Base-by-base conservation (phyloP, 2,888 invertebrate genomes). In the Cheilosia soror region DNA sequence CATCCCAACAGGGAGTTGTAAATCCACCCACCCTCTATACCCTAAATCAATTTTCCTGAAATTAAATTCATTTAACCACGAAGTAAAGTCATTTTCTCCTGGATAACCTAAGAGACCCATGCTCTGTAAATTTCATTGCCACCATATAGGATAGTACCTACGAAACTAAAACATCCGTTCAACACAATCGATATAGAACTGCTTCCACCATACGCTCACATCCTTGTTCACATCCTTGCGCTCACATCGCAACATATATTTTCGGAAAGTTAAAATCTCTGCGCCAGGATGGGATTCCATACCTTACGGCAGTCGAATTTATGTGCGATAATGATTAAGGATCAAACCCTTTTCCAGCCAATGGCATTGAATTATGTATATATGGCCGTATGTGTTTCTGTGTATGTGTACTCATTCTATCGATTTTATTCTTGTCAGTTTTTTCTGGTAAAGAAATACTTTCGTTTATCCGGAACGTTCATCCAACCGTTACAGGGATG, bases 251-350 rank as follows among this genome's bases (percentile, higher is more conserved):
- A 27, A 51, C 51, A 6, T 15, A 13, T 13, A 27, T n/a, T 9
- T 27, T 11, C 27, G 13, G 25, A 51, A 51, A 51, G 51, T 51
- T 13, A 5, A 82, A 82, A 82, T 81, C 75, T 75, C 81, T 75
- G 69, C 69, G 63, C 69, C n/a, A 57, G 33, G 27, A 57, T 63
- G 40, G 40, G 31, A 63, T 69, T 75, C 40, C 49, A 15, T 44
- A 29, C 75, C 81, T 81, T n/a, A 27, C 51, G 69, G 63, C 69
- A 65, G 42, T 42, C 31, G 63, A 75, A 81, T 81, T 75, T 81
- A 75, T 69, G 68, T 75, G 75, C 63, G 63, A 81, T 75, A 69
- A 75, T 81, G 75, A 81, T 81, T 81, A 75, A 81, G 60, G 63
- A 75, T 51, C 49, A 42, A 81, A 75, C 68, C 80, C 73, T 80